These are phyloP conservation scores for Amphipyra tragopoginis DNA, from an alignment of 2,888 invertebrate species.

Conservation along the genomic window DNA sequence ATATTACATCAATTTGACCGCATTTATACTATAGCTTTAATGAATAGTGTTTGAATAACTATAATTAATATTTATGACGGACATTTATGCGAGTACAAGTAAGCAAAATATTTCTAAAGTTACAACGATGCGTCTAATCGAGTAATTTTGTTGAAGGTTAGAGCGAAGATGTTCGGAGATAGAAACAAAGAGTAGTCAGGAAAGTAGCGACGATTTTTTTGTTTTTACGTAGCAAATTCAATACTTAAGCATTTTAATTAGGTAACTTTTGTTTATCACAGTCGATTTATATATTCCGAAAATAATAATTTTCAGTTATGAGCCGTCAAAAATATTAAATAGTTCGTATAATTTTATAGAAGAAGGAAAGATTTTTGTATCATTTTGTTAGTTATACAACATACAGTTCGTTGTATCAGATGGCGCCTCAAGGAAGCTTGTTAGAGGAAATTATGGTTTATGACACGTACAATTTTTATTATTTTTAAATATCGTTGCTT, in stretches of 20 bases:
- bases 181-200: constrained; percentile 13
- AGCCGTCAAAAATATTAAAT: constrained; percentile 81
- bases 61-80: constrained; percentile 76
- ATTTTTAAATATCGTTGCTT: constrained; percentile 50
- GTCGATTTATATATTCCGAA: constrained; percentile 62
- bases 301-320: constrained; percentile 52
- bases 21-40: constrained; percentile 53
- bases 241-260: constrained; percentile 72
- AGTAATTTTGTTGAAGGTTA: constrained; percentile 8
- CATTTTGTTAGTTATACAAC: constrained; percentile 49
- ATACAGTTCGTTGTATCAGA: constrained; percentile 62
- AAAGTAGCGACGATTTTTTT: constrained; percentile 31
- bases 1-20: constrained; percentile 64
- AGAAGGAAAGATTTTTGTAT: constrained; percentile 37
- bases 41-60: constrained; percentile 59
- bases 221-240: constrained; percentile 54
- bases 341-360: constrained; percentile 56
- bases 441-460: constrained; percentile 5
- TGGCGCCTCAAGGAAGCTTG: constrained; percentile 35
- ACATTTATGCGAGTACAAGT: constrained; percentile 66
- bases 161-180: constrained; percentile 8
- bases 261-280: constrained; percentile 78
- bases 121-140: constrained; percentile 11
- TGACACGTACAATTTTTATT: constrained; percentile 31
- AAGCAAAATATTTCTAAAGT: constrained; percentile 11